These are phyloP conservation scores for Tenualosa ilisha DNA, from an alignment of 2,797 vertebrate species.

Conservation along the genomic window DNA sequence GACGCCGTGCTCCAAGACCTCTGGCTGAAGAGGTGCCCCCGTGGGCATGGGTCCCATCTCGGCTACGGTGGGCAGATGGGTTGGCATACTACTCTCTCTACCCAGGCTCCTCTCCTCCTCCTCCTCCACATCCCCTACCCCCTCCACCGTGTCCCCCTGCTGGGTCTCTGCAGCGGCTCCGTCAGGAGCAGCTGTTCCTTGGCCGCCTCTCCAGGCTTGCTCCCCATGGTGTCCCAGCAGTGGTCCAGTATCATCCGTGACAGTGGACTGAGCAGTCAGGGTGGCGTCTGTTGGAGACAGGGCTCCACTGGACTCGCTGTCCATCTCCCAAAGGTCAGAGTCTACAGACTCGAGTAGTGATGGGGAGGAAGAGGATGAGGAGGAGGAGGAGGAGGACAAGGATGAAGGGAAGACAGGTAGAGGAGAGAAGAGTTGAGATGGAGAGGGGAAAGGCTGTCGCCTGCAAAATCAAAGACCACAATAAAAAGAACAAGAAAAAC, in stretches of 20 bases:
- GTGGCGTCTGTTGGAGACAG: slow-evolving; percentile 35
- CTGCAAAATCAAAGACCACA: not conserved
- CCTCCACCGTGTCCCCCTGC: not conserved
- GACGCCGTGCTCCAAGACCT: not conserved
- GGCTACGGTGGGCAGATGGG: slow-evolving; percentile 44
- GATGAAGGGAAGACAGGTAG: not conserved
- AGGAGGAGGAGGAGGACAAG: not conserved
- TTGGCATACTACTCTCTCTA: slow-evolving; percentile 34
- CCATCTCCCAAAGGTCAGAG: slow-evolving; percentile 51
- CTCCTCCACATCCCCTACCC: slow-evolving; percentile 6
- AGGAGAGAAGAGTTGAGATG: slow-evolving; percentile 2
- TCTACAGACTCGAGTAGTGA: slow-evolving; percentile 36
- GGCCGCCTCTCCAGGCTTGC: not conserved
- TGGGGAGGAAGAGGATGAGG: not conserved
- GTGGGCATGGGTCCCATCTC: slow-evolving; percentile 48
- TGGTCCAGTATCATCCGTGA: not conserved
- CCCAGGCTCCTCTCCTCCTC: slow-evolving; percentile 22
- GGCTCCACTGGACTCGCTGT: slow-evolving; percentile 53
- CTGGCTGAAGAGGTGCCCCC: slow-evolving; percentile 44
- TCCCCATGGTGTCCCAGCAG: not conserved
- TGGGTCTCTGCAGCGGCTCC: not conserved
- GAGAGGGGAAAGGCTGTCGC: not conserved
- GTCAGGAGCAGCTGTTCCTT: slow-evolving; percentile 34
- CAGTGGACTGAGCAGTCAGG: slow-evolving; percentile 30
- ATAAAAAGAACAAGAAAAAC: too few relatives aligned